Evolutionary conservation across 2,888 invertebrate genomes (phyloP).

Genomic region (Acleris cristana): DNA sequence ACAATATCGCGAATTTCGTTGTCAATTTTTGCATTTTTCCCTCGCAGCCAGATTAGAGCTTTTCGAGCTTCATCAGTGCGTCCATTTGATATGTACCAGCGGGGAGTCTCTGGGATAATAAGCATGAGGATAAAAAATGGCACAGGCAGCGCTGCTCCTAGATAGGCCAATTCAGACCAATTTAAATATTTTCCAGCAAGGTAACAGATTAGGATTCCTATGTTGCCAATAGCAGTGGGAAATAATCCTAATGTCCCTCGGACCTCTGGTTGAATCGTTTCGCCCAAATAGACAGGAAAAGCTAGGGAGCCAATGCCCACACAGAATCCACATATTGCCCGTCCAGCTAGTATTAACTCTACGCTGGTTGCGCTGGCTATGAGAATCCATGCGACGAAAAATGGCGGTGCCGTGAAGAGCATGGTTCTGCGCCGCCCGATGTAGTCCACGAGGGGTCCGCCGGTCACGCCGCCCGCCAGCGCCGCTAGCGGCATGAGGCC

Average conservation of each 20-base stretch:
- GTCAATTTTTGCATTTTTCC: conserved; percentile 89
- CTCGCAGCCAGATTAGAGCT: conserved; percentile 93
- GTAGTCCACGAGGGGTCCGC: conserved; percentile 93
- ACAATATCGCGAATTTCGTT: conserved; percentile 90
- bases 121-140: conserved; percentile 92
- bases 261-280: conserved; percentile 96
- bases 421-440: conserved; percentile 94
- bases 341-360: conserved; percentile 89
- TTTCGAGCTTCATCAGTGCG: conserved; percentile 89
- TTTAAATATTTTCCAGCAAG: conserved; percentile 90
- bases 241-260: conserved; percentile 94
- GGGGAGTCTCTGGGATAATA: conserved; percentile 96
- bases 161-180: conserved; percentile 92
- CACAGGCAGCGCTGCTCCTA: conserved; percentile 90
- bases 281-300: conserved; percentile 96
- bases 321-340: conserved; percentile 93
- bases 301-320: conserved; percentile 94
- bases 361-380: conserved; percentile 90
- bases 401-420: conserved; percentile 90
- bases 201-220: conserved; percentile 92
- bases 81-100: conserved; percentile 93
- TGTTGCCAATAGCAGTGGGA: conserved; percentile 94
- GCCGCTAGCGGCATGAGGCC: conserved; percentile 95
- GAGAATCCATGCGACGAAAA: conserved; percentile 92
- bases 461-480: conserved; percentile 91